Base-by-base conservation (phyloP, 1,140 invertebrate genomes). In the Araneus ventricosus region DNA sequence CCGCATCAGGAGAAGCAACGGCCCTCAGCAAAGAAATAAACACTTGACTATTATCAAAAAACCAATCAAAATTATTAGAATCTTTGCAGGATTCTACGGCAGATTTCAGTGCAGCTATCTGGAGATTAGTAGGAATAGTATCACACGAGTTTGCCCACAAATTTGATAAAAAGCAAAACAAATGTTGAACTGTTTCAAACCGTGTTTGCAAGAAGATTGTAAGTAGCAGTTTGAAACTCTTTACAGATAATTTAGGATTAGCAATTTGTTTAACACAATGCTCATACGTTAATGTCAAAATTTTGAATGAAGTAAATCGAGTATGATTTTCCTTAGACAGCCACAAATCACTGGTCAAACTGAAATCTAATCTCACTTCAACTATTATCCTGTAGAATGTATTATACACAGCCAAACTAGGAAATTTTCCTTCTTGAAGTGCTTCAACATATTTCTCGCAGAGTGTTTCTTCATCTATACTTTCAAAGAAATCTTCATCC, bases 111-210 rank as follows among this genome's bases (percentile, higher is more conserved):
- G 90, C 34, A 52, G 37, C 22, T 27, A 37, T 37, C 22, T 92
- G 90, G 4, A 92, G 37, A 20, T 17, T 5, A 20, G 6, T 2
- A 24, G 82, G 8, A 27, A 45, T 4, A 17, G 22, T 4, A 6
- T n/a, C 7, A 30, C 4, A 41, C 24, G 67, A 7, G 41, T 86
- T 37, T 4, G 61, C 86, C 91, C 91, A 93, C 7, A 70, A 27
- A 4, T 59, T 2, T 17, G 91, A 93, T 24, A 93, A 87, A 88
- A 87, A 93, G 17, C 8, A n/a, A 87, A 87, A 88, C 10, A 79
- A 17, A 37, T 63, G 1, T 39, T 93, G n/a, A 39, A 45, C 3
- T 10, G 37, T 27, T 7, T 17, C 22, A 88, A 93, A 93, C 20
- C 87, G 67, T 4, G 7, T 39, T 8, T 39, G 41, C 30, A 93